phyloP scores from a whole-genome alignment of 2,888 invertebrate species.

The Clepsis dumicolana region DNA sequence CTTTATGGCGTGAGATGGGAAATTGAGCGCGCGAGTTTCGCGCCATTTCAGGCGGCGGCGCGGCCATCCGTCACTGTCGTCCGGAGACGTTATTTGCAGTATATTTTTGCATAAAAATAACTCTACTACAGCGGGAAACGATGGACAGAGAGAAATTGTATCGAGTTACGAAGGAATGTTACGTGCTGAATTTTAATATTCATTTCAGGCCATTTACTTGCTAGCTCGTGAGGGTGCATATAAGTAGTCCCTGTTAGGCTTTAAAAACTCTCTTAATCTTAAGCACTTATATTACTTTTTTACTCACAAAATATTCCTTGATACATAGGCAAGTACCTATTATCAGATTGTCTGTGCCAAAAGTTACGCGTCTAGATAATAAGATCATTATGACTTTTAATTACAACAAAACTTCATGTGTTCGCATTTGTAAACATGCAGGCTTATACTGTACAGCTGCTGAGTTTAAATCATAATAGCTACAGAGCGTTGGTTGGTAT shows the following conservation, averaged over 20 bases:
- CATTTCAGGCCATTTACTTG: constrained; percentile 11
- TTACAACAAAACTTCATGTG: no score
- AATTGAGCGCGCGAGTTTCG: constrained; percentile 58
- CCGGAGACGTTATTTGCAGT: constrained; percentile 62
- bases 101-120: constrained; percentile 66
- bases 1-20: constrained; percentile 60
- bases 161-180: constrained; percentile 36
- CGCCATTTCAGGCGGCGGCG: constrained; percentile 46
- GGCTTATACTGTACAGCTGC: no score
- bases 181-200: constrained; percentile 30
- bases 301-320: no score
- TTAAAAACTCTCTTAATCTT: not conserved
- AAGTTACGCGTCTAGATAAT: no score
- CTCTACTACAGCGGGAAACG: constrained; percentile 28
- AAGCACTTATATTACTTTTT: not conserved
- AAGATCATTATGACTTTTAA: no score
- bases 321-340: no score
- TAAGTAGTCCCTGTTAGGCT: not conserved
- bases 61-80: constrained; percentile 73
- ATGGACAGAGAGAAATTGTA: constrained; percentile 39
- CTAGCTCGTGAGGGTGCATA: not conserved
- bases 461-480: no score
- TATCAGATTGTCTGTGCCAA: no score
- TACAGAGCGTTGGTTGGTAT: no score
- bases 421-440: no score